A percentile compares a stretch with the other conserved stretches of the same genome.
phyloP scores from a whole-genome alignment of 2,888 invertebrate species.

The Spatulosminthurus flaviceps region DNA sequence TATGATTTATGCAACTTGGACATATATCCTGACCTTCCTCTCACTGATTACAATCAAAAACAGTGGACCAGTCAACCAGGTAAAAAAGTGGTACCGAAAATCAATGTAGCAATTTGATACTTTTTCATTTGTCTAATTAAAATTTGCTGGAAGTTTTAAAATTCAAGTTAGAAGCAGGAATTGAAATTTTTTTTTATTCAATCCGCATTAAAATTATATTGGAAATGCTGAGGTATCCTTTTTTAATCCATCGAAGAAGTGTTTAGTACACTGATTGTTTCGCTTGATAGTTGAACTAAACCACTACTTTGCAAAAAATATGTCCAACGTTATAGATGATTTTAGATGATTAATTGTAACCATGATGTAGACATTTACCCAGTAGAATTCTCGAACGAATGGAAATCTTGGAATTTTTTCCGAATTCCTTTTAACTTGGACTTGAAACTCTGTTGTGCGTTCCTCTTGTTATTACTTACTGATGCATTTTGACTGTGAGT shows the following conservation, averaged over 20 bases:
- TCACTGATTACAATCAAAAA: slow-evolving; percentile 31
- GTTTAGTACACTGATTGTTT: no score
- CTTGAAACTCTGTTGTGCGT: slow-evolving; percentile 25
- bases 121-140: no score
- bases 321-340: not conserved
- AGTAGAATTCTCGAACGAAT: no score
- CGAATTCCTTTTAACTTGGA: slow-evolving; percentile 14
- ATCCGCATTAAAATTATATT: no score
- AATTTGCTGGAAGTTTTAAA: no score
- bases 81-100: slow-evolving; percentile 20
- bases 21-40: slow-evolving; percentile 66
- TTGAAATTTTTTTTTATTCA: no score
- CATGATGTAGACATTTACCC: no score
- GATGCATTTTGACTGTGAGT: slow-evolving; percentile 31
- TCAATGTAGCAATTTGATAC: not conserved
- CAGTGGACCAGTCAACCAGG: slow-evolving; percentile 28
- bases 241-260: no score
- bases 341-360: no score
- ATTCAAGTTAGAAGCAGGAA: no score
- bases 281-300: no score
- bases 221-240: no score
- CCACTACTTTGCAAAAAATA: not conserved
- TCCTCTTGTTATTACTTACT: slow-evolving; percentile 18
- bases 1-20: slow-evolving; percentile 72
- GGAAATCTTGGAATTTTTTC: not conserved